Conservation (phyloP, 1,140 invertebrate species). For the Antheraea mylitta region DNA sequence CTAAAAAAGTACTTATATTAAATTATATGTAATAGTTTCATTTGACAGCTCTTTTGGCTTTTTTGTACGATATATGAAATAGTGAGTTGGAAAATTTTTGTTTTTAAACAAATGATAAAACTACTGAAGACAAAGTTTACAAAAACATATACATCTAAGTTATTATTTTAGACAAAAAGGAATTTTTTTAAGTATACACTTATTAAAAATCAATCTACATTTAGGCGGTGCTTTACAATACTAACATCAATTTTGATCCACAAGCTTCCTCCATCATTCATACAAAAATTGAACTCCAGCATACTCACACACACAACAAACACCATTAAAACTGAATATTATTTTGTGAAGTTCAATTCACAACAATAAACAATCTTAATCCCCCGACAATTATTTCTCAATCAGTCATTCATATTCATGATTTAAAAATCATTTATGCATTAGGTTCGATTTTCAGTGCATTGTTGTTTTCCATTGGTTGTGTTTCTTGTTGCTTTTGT, state of each 20-base stretch:
- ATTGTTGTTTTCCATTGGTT: slow-evolving; percentile 22
- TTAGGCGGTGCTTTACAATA: not conserved
- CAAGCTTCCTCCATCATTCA: not conserved
- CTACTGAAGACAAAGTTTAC: no score
- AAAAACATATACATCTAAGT: no score
- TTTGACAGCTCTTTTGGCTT: not conserved
- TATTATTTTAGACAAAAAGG: no score
- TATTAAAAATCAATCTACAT: not conserved
- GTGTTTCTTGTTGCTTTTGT: slow-evolving; percentile 24
- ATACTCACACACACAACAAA: not conserved
- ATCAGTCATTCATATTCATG: not conserved
- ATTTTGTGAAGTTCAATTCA: not conserved
- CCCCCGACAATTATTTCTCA: not conserved
- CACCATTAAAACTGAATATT: not conserved
- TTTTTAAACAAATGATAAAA: no score
- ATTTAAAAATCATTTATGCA: slow-evolving; percentile 27
- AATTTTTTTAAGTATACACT: not conserved
- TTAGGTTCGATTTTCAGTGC: slow-evolving; percentile 48
- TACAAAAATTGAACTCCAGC: not conserved
- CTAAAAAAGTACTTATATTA: no score
- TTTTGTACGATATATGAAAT: not conserved
- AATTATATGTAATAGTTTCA: no score
- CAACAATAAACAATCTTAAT: slow-evolving; percentile 8
- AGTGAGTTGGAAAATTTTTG: not conserved
- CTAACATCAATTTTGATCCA: not conserved